Conservation (phyloP, 2,113 vertebrate genomes). For the Heterochromis multidens region DNA sequence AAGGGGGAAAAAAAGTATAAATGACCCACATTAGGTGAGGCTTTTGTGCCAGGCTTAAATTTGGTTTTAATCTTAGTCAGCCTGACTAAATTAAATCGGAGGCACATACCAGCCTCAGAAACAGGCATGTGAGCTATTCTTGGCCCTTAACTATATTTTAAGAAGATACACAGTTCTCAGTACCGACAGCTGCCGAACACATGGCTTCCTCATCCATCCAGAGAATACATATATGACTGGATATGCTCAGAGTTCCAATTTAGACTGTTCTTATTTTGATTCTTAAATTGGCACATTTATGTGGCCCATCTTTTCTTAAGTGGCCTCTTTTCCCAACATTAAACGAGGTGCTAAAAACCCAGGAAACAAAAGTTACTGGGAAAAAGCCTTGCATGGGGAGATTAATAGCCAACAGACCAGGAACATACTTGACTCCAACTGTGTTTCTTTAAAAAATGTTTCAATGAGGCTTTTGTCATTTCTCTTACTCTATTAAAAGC, state of each 20-base stretch:
- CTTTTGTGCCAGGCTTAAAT: neutral
- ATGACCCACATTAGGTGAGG: neutral
- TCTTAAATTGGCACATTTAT: neutral
- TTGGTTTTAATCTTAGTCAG: neutral
- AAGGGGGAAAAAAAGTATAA: neutral
- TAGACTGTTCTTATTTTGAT: neutral
- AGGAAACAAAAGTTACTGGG: neutral
- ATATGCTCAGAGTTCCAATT: neutral
- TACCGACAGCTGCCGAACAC: conserved; percentile 31
- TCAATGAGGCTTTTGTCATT: neutral
- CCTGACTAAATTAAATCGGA: neutral
- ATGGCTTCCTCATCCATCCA: neutral
- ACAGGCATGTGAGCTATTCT: conserved; percentile 4
- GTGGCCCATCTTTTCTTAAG: neutral
- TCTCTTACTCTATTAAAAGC: neutral
- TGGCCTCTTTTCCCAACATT: neutral
- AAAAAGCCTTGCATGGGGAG: neutral
- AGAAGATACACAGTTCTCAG: conserved; percentile 17
- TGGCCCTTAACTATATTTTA: conserved; percentile 11
- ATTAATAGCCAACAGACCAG: neutral
- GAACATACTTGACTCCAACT: neutral
- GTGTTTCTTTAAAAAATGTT: neutral
- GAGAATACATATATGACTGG: neutral
- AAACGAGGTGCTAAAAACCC: conserved; percentile 1
- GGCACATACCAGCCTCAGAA: neutral